These are phyloP conservation scores for Magallana angulata DNA, from an alignment of 1,140 invertebrate species.

Conservation along the genomic window DNA sequence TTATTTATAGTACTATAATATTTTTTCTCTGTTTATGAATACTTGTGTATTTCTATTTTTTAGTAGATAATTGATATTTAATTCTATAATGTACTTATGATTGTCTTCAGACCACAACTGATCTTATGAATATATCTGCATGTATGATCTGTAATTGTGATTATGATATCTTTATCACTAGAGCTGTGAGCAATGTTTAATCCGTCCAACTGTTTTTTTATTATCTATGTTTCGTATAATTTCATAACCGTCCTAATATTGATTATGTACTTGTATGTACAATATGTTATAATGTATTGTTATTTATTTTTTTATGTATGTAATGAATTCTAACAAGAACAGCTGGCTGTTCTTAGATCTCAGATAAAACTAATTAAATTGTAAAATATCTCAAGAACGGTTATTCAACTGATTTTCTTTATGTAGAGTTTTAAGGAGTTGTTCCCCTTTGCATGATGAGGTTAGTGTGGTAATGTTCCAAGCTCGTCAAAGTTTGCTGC, in stretches of 20 bases:
- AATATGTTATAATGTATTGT: not conserved
- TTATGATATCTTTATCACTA: not conserved
- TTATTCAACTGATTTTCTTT: not conserved
- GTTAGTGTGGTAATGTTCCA: too few species aligned
- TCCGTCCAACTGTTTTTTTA: not conserved
- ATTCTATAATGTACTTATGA: too few species aligned
- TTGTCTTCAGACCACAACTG: too few species aligned
- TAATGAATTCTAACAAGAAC: not conserved
- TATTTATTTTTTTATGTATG: not conserved
- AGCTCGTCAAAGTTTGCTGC: too few species aligned
- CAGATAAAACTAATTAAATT: not conserved
- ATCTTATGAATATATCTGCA: too few species aligned
- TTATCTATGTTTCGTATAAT: not conserved
- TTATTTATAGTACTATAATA: too few species aligned
- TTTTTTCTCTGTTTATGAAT: too few species aligned
- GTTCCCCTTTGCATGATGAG: not conserved
- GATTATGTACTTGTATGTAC: not conserved
- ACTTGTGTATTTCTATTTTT: too few species aligned
- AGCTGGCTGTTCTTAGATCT: conserved; percentile 7
- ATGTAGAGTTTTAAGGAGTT: not conserved
- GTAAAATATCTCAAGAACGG: not conserved
- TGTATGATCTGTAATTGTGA: too few species aligned
- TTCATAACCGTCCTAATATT: not conserved
- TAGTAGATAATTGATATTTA: too few species aligned
- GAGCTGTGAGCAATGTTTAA: not conserved